These are phyloP conservation scores for Drosophila colorata DNA, from an alignment of 2,888 invertebrate species.

Conservation along the genomic window DNA sequence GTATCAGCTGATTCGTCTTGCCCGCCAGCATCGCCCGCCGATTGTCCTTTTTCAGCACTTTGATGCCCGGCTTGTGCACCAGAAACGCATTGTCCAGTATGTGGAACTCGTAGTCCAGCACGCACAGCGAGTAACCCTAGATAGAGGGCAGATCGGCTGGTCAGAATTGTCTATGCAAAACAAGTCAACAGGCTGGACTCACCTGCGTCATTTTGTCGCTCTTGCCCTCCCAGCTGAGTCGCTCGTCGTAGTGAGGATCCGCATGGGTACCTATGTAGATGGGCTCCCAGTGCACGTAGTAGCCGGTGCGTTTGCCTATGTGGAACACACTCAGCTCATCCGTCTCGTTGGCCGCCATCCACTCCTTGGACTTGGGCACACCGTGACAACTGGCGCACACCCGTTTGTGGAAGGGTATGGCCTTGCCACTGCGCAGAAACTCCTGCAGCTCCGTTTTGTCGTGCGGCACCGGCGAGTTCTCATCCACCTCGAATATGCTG, in stretches of 20 bases:
- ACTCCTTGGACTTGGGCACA: constrained; percentile 93
- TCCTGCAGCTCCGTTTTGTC: constrained; percentile 90
- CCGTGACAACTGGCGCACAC: constrained; percentile 95
- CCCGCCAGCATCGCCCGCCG: constrained; percentile 91
- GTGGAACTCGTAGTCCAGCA: constrained; percentile 96
- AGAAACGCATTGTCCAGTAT: constrained; percentile 97
- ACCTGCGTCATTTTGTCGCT: constrained; percentile 99
- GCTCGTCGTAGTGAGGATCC: constrained; percentile 95
- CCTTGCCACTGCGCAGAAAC: constrained; percentile 91
- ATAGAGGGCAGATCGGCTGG: neutral
- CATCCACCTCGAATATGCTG: constrained; percentile 94
- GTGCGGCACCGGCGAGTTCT: constrained; percentile 88
- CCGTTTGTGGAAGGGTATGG: constrained; percentile 96
- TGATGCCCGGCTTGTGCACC: constrained; percentile 96
- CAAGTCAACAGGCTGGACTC: no score
- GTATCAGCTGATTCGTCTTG: constrained; percentile 92
- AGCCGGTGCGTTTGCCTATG: constrained; percentile 91
- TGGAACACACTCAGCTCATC: constrained; percentile 91
- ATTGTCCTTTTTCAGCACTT: constrained; percentile 91
- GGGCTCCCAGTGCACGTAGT: constrained; percentile 95
- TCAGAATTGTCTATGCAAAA: neutral
- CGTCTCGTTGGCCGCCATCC: constrained; percentile 91
- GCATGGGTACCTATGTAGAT: constrained; percentile 96
- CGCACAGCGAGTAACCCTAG: constrained; percentile 96
- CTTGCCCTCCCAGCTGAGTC: constrained; percentile 97